Base-by-base conservation (phyloP, 1,140 invertebrate genomes). In the Bombus breviceps region DNA sequence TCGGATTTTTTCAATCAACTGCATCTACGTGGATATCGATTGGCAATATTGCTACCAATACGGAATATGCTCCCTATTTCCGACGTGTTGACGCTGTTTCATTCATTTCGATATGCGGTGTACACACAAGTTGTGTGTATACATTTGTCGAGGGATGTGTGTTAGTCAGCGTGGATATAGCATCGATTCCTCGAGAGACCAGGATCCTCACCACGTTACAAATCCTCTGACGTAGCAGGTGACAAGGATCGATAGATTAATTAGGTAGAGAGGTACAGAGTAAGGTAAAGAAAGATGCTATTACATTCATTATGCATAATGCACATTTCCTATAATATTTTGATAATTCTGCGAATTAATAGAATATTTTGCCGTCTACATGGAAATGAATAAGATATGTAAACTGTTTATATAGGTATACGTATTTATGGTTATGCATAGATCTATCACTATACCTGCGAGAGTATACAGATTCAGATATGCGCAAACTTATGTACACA, bases 171-270 rank as follows among this genome's bases (percentile, higher is more conserved):
- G 32, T 1, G 37, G 25, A 84, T 69, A 22, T 66, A 79, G 66
- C 64, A 57, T 79, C 41, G 66, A 84, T 79, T 84, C 39, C 76
- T 79, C 82, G 18, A 12, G 66, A 37, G 76, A 84, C 59, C 76
- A 32, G 53, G 71, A 43, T 39, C 25, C 34, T 83, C 73, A 8
- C 62, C 28, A 59, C 53, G 69, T 75, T 75, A 66, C 64, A 32
- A 62, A 71, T 69, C 37, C 66, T 77, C 13, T 13, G 39, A n/a
- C 34, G 28, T 66, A 53, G 15, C 34, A 32, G 28, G 34, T 22
- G 73, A 83, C 74, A 34, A 25, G 22, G 37, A 75, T 75, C 73
- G 43, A 83, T 68, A 32, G 28, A 64, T 39, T 39, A 73, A 83
- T 83, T 25, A 53, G 47, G 47, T 53, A 53, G 47, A 53, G 47